These are phyloP conservation scores for Rhinoderma darwinii DNA, from an alignment of 2,113 vertebrate species.

Conservation along the genomic window DNA sequence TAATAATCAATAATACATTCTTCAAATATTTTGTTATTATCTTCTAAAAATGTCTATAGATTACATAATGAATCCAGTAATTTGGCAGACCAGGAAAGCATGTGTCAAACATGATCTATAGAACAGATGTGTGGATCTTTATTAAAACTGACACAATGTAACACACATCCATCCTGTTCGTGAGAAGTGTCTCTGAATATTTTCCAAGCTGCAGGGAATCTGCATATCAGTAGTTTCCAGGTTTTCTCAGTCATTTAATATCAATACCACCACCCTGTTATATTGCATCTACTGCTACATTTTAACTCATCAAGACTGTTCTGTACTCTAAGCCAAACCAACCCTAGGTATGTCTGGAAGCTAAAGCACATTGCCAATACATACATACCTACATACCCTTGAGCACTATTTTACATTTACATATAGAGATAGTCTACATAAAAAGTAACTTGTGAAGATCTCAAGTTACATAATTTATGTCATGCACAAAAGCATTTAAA, in stretches of 20 bases:
- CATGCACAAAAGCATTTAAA: too few species aligned
- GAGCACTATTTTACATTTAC: too few species aligned
- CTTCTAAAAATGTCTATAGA: not conserved
- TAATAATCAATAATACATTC: not conserved
- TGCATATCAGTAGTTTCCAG: not conserved
- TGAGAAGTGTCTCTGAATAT: not conserved
- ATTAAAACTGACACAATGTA: constrained; percentile 19
- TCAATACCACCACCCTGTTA: not conserved
- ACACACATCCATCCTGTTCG: not conserved
- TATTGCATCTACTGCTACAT: not conserved
- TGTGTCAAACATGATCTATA: not conserved
- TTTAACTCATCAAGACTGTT: not conserved
- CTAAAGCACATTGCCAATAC: not conserved
- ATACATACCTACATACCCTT: too few species aligned
- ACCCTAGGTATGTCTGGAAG: not conserved
- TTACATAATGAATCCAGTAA: not conserved
- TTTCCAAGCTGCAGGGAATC: constrained; percentile 37
- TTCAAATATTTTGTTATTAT: not conserved
- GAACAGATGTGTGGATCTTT: not conserved
- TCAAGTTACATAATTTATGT: too few species aligned
- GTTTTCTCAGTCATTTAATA: not conserved
- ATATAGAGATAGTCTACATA: too few species aligned
- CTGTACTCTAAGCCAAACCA: not conserved
- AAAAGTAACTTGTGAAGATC: too few species aligned
- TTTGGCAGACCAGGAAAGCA: not conserved